Conservation (phyloP, 2,797 vertebrate species). For the Coracias cyanogaster region DNA sequence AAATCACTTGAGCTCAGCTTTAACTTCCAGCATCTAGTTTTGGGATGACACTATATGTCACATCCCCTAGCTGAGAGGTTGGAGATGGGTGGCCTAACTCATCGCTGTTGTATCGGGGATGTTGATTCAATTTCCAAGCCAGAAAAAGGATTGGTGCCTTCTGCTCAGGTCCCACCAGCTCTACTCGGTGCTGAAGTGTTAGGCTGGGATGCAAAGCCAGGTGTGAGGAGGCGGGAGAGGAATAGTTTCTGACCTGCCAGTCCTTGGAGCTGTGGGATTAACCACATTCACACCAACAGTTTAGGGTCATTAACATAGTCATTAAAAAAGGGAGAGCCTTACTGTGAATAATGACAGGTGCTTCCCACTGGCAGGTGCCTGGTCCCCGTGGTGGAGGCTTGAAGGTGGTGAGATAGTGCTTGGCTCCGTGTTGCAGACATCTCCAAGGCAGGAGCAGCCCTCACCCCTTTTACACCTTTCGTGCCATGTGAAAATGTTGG, state of each 20-base stretch:
- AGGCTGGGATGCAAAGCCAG: not conserved
- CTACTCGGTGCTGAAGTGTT: not conserved
- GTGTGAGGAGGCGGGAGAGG: not conserved
- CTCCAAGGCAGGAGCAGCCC: not conserved
- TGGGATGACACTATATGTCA: fast-evolving
- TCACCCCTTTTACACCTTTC: not conserved
- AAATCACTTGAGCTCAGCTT: not conserved
- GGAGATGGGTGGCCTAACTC: not conserved
- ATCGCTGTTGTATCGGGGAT: not conserved
- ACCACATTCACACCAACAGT: not conserved
- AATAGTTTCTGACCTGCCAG: not conserved
- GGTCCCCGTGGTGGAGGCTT: not conserved
- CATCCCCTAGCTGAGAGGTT: not conserved
- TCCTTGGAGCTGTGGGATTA: slow-evolving; percentile 11
- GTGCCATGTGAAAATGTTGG: not conserved
- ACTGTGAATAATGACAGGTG: not conserved
- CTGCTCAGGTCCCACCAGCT: not conserved
- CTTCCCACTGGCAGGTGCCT: not conserved
- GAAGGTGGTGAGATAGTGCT: not conserved
- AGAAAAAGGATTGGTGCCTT: not conserved
- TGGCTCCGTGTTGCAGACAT: not conserved
- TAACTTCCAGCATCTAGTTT: not conserved
- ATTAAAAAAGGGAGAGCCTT: slow-evolving; percentile 45
- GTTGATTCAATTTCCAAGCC: not conserved
- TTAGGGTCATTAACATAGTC: not conserved